These are phyloP conservation scores for Himalopsyche anomala DNA, from an alignment of 2,888 invertebrate species.

Conservation along the genomic window DNA sequence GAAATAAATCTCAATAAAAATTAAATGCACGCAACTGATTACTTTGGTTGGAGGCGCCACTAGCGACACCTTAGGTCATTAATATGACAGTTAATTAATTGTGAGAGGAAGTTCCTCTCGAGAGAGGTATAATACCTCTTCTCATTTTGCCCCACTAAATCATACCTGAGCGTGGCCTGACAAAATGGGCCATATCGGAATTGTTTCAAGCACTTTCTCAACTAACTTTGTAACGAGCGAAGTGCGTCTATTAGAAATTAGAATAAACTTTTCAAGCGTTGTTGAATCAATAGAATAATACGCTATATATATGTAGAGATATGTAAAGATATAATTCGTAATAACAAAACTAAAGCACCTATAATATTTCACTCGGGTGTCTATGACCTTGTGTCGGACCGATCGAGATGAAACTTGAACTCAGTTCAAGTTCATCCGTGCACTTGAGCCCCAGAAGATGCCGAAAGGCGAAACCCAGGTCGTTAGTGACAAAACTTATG, in stretches of 20 bases:
- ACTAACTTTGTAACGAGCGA: neutral
- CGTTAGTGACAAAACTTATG: too few relatives aligned
- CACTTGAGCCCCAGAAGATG: too few relatives aligned
- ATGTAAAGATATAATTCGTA: too few relatives aligned
- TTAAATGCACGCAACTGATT: conserved; percentile 16
- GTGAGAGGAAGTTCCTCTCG: conserved; percentile 48
- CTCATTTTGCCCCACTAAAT: conserved; percentile 42
- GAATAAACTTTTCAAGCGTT: conserved; percentile 5
- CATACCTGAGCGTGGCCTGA: conserved; percentile 26
- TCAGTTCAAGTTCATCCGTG: too few relatives aligned
- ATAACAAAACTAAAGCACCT: too few relatives aligned
- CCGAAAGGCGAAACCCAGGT: too few relatives aligned
- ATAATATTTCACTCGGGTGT: too few relatives aligned
- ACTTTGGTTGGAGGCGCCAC: neutral
- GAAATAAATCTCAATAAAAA: neutral
- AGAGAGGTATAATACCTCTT: conserved; percentile 29
- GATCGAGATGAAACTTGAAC: too few relatives aligned
- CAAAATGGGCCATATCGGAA: conserved; percentile 18
- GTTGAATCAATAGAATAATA: too few relatives aligned
- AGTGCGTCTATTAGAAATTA: conserved; percentile 35
- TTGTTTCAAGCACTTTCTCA: conserved; percentile 26
- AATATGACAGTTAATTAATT: conserved; percentile 61
- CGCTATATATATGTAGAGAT: too few relatives aligned
- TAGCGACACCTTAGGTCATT: conserved; percentile 55
- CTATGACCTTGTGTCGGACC: too few relatives aligned